Evolutionary conservation across 2,888 invertebrate genomes (phyloP).

Genomic region (Deilephila porcellus): DNA sequence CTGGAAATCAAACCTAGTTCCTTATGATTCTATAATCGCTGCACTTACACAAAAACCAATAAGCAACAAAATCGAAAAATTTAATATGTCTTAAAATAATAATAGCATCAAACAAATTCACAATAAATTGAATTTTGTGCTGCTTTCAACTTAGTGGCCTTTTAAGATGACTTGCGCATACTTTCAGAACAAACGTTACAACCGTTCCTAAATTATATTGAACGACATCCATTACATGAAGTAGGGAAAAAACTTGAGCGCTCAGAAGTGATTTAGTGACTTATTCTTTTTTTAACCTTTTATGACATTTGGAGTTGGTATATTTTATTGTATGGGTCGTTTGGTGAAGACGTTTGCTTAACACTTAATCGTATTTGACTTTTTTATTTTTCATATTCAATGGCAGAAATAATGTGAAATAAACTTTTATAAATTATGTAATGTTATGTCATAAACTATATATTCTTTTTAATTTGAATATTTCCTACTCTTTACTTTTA

Average conservation of each 20-base stretch:
- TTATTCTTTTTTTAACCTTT: constrained; percentile 12
- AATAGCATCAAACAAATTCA: no score
- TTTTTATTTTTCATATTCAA: no score
- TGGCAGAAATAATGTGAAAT: no score
- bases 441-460: no score
- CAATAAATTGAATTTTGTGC: neutral
- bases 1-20: no score
- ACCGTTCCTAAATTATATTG: constrained; percentile 58
- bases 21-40: no score
- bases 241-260: constrained; percentile 46
- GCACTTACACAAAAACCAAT: no score
- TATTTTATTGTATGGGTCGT: neutral
- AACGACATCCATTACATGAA: constrained; percentile 65
- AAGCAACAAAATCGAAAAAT: no score
- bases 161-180: constrained; percentile 72
- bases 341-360: constrained; percentile 37
- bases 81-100: no score
- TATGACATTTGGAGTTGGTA: neutral
- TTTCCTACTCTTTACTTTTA: no score
- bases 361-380: neutral
- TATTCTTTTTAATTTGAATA: no score
- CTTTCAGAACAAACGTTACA: constrained; percentile 54
- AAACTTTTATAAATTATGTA: no score
- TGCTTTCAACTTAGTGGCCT: constrained; percentile 36
- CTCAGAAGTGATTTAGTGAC: constrained; percentile 32